Evolutionary conservation across 2,888 invertebrate genomes (phyloP).

Genomic region (Tachina lurida): DNA sequence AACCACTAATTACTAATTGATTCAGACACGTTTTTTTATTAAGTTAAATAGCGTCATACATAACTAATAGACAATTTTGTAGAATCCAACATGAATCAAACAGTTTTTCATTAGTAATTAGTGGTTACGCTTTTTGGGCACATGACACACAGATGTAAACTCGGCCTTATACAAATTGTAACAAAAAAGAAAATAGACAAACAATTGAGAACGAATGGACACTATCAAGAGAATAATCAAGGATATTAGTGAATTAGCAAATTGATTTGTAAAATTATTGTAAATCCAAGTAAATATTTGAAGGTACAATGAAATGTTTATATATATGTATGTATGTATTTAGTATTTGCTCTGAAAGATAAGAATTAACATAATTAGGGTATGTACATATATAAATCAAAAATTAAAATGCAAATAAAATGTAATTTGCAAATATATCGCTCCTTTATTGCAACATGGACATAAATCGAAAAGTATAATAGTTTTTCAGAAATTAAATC

Average conservation of each 20-base stretch:
- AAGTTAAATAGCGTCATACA: too few relatives aligned
- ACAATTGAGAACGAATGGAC: constrained; percentile 33
- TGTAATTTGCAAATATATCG: constrained; percentile 6
- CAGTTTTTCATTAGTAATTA: too few relatives aligned
- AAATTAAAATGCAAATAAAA: constrained; percentile 35
- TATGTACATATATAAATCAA: neutral
- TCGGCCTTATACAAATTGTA: neutral
- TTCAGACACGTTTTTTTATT: too few relatives aligned
- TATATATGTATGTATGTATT: neutral
- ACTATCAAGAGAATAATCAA: constrained; percentile 69
- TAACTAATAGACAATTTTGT: too few relatives aligned
- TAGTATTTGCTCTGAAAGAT: constrained; percentile 7
- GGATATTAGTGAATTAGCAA: constrained; percentile 59
- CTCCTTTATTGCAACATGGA: too few relatives aligned
- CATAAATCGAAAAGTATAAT: too few relatives aligned
- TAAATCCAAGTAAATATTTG: constrained; percentile 64
- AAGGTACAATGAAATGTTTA: constrained; percentile 23
- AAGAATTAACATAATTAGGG: constrained; percentile 8
- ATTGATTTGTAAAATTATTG: constrained; percentile 66
- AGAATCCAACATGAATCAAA: too few relatives aligned
- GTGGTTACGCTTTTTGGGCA: too few relatives aligned
- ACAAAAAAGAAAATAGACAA: constrained; percentile 17
- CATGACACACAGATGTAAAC: too few relatives aligned
- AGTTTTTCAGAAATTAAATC: too few relatives aligned
- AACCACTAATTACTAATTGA: too few relatives aligned